phyloP scores from a whole-genome alignment of 2,113 vertebrate genomes.

The Polypterus senegalus region DNA sequence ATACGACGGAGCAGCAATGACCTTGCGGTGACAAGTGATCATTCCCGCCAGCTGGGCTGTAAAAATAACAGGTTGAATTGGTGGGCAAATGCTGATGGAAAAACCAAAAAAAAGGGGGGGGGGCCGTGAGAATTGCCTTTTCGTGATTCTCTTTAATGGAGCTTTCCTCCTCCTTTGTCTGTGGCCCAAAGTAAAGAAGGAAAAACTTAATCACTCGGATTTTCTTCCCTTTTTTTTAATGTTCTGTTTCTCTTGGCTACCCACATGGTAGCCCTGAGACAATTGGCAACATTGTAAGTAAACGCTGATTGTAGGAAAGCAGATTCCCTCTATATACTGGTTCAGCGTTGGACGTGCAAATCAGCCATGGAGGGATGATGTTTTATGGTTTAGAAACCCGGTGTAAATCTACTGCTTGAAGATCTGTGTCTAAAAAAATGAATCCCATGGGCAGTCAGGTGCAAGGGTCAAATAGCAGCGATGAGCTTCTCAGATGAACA shows the following conservation, averaged over 20 bases:
- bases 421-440: background rate
- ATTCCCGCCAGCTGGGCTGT: slow-evolving; percentile 2
- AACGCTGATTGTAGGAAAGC: too few species aligned
- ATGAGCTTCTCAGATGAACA: background rate
- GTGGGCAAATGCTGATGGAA: background rate
- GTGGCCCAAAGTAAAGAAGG: slow-evolving; percentile 15
- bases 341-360: too few species aligned
- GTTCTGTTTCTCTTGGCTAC: slow-evolving; percentile 5
- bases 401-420: too few species aligned
- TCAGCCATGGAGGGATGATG: too few species aligned
- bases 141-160: slow-evolving; percentile 15
- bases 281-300: background rate
- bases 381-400: too few species aligned
- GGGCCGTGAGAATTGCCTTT: slow-evolving; percentile 13
- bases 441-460: background rate
- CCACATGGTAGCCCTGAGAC: background rate
- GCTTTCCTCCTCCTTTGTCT: slow-evolving; percentile 12
- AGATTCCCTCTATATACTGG: too few species aligned
- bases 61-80: slow-evolving; percentile 4
- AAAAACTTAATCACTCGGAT: background rate
- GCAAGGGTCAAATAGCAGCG: background rate
- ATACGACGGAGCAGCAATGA: slow-evolving; percentile 11
- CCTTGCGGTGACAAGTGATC: slow-evolving; percentile 20
- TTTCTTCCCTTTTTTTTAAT: slow-evolving; percentile 8
- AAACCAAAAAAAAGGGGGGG: slow-evolving; percentile 13